Conservation (phyloP, 2,113 vertebrate species). For the Empidonax traillii region DNA sequence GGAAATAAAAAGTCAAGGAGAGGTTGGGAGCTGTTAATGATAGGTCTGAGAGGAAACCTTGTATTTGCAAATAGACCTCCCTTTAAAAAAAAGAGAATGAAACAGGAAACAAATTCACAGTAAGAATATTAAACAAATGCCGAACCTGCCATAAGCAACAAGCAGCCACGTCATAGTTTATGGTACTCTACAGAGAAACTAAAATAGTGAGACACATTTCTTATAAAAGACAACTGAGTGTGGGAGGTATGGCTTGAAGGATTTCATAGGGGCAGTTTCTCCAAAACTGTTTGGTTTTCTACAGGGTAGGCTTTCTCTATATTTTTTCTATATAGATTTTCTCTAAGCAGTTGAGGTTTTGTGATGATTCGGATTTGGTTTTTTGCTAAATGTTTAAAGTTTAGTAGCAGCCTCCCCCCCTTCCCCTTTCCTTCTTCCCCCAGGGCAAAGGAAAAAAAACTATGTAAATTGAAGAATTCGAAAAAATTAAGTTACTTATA, state of each 20-base stretch:
- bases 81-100: not conserved
- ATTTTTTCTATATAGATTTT: not conserved
- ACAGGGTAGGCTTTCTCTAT: not conserved
- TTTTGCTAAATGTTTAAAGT: no score
- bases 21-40: not conserved
- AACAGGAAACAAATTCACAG: not conserved
- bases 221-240: not conserved
- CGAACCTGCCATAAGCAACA: not conserved
- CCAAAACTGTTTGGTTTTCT: not conserved
- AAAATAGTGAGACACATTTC: not conserved
- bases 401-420: no score
- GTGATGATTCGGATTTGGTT: no score
- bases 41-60: not conserved
- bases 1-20: not conserved
- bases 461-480: no score
- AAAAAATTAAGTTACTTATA: no score
- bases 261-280: not conserved
- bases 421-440: no score
- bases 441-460: no score
- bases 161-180: not conserved
- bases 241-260: not conserved
- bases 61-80: not conserved
- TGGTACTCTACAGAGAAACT: not conserved
- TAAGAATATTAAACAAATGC: slow-evolving; percentile 9
- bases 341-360: not conserved